Percentiles rank a stretch among this genome's conserved stretches.
These are phyloP conservation scores for Cinclus mexicanus DNA, from an alignment of 2,113 vertebrate species.

Conservation along the genomic window DNA sequence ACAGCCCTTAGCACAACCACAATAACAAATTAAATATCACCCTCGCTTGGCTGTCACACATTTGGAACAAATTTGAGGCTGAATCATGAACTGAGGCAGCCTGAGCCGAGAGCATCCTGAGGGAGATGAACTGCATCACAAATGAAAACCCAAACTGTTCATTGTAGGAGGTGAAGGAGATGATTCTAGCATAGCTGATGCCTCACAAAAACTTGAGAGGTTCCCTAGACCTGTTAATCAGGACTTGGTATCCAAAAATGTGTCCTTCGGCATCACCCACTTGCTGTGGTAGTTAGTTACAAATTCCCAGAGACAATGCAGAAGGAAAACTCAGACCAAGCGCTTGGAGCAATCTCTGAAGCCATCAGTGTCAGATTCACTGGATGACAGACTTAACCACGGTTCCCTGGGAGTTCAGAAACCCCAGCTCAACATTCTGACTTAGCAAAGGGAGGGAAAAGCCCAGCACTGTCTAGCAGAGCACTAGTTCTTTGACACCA, in stretches of 20 bases:
- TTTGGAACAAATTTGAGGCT: constrained; percentile 19
- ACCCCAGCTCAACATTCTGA: not conserved
- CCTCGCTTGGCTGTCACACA: not conserved
- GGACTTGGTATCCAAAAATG: not conserved
- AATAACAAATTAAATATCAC: not conserved
- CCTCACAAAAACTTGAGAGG: not conserved
- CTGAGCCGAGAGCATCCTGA: not conserved
- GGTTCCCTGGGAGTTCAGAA: not conserved
- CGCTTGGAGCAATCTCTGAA: not conserved
- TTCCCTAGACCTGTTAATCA: not conserved
- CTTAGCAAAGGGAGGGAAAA: not conserved
- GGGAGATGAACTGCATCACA: not conserved
- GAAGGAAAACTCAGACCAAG: not conserved
- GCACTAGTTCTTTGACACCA: not conserved
- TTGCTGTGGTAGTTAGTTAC: not conserved
- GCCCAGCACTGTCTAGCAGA: not conserved
- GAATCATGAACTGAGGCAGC: not conserved
- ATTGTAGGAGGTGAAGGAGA: not conserved
- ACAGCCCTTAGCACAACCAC: not conserved
- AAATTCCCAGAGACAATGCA: not conserved
- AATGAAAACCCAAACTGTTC: not conserved
- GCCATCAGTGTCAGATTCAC: not conserved
- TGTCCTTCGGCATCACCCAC: not conserved
- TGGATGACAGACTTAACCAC: not conserved
- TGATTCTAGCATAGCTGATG: accelerated